Base-by-base conservation (phyloP, 2,797 vertebrate species). In the Hapalemur alaotrensis region DNA sequence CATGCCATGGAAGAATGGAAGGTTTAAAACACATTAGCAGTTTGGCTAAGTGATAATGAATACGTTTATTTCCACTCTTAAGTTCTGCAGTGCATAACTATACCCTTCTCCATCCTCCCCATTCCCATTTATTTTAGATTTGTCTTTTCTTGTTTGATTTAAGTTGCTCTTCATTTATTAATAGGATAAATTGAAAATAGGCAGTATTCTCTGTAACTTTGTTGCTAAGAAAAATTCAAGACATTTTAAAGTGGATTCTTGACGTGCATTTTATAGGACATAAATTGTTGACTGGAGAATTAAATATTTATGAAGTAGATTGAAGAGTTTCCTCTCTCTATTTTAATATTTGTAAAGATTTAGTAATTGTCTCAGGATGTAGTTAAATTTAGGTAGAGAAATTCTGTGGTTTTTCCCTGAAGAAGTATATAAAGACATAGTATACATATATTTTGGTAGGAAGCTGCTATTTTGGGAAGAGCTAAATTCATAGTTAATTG, bases 1-100 rank as follows among this genome's bases (percentile, higher is more conserved):
- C 25, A 94, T 30, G 28, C 28, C 59, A 69, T 97, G 57, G 91
- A 95, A 97, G 85, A 96, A 98, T 96, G 69, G 67, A 96, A 94
- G 50, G 59, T 96, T 97, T 90, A 90, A 96, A 97, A 95, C 72
- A 41, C 9, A 89, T 52, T 82, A 93, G 30, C 78, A 69, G 81
- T 97, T 97, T 98, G 89, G 65, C 95, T 96, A 85, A 57, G 70
- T 81, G 86, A 92, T 79, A 84, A 81, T 89, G 96, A 15, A 78
- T 97, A 73, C 57, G 25, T 96, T 97, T 97, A 3, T 91, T 85
- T 95, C 38, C 72, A 61, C 32, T 95, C 79, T 97, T 80, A 86
- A 96, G 83, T 95, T 97, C 84, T 6, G 93, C 78, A 41, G 73
- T 94, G 14, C 78, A 69, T 91, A 73, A 43, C 83, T 97, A 84